phyloP scores from a whole-genome alignment of 2,113 vertebrate species.

The Muntiacus reevesi region DNA sequence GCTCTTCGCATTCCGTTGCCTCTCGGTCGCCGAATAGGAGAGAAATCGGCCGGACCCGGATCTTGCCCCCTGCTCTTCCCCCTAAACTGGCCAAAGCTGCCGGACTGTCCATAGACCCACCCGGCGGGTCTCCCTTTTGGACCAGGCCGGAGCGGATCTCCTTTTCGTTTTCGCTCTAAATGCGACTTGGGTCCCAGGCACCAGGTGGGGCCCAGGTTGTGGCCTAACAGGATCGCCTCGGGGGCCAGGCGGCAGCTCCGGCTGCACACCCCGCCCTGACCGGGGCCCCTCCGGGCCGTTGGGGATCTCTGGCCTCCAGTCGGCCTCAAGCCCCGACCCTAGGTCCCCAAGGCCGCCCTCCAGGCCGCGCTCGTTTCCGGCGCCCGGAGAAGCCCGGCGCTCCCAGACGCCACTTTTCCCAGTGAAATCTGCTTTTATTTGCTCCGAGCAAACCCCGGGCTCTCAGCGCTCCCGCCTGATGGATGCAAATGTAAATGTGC shows the following conservation, averaged over 20 bases:
- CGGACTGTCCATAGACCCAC: not conserved
- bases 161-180: constrained; percentile 60
- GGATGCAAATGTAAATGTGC: constrained; percentile 93
- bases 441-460: constrained; percentile 80
- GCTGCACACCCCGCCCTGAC: not conserved
- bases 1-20: not conserved
- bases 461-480: constrained; percentile 85
- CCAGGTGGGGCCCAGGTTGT: not conserved
- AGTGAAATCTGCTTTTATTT: constrained; percentile 77
- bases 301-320: not conserved
- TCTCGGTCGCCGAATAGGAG: not conserved
- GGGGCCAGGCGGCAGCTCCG: not conserved
- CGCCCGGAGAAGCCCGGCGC: constrained; percentile 7
- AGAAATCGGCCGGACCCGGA: not conserved
- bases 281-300: accelerated
- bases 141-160: not conserved
- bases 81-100: not conserved
- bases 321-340: not conserved
- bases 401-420: constrained; percentile 68
- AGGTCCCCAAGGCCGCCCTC: not conserved
- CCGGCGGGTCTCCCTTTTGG: not conserved
- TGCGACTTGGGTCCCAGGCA: not conserved
- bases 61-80: not conserved
- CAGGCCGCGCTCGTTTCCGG: constrained; percentile 13
- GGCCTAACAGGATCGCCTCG: not conserved